Percentiles rank a stretch among this genome's conserved stretches.
These are phyloP conservation scores for Eupithecia dodoneata DNA, from an alignment of 2,888 invertebrate genomes.

Conservation along the genomic window DNA sequence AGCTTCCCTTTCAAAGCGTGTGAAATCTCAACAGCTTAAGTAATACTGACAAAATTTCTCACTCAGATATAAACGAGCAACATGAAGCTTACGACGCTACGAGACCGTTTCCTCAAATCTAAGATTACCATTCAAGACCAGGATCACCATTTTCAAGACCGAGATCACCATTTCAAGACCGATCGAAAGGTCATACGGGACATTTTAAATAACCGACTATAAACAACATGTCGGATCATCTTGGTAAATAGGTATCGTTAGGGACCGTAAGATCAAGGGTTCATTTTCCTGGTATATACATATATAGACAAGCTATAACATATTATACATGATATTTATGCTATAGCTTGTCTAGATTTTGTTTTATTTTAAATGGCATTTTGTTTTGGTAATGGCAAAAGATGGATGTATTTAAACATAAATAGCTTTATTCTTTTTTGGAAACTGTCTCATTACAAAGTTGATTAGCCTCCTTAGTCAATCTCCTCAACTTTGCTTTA, in stretches of 20 bases:
- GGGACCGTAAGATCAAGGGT: conserved; percentile 1
- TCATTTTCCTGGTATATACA: not conserved
- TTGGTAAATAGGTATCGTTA: conserved; percentile 29
- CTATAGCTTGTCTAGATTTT: not conserved
- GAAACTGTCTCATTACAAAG: no score
- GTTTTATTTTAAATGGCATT: not conserved
- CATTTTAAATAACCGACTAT: conserved; percentile 16
- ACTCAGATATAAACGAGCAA: conserved; percentile 4
- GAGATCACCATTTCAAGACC: conserved; percentile 10
- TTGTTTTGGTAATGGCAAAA: not conserved
- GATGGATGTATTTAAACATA: no score
- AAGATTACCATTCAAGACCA: conserved; percentile 15
- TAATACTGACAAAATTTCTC: conserved; percentile 1
- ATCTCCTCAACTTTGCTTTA: no score
- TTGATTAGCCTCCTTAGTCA: no score
- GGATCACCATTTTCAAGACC: conserved; percentile 5
- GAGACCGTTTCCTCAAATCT: conserved; percentile 8
- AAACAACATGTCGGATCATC: conserved; percentile 29
- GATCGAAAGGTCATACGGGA: conserved; percentile 18
- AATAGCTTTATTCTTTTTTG: no score
- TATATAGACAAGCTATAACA: no score
- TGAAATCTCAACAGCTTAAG: not conserved
- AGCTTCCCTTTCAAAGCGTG: not conserved
- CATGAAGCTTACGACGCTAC: not conserved
- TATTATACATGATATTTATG: no score